Evolutionary conservation across 2,797 vertebrate genomes (phyloP), one percentile per base, ranked within the genome.

Genomic region (Columba guinea): DNA sequence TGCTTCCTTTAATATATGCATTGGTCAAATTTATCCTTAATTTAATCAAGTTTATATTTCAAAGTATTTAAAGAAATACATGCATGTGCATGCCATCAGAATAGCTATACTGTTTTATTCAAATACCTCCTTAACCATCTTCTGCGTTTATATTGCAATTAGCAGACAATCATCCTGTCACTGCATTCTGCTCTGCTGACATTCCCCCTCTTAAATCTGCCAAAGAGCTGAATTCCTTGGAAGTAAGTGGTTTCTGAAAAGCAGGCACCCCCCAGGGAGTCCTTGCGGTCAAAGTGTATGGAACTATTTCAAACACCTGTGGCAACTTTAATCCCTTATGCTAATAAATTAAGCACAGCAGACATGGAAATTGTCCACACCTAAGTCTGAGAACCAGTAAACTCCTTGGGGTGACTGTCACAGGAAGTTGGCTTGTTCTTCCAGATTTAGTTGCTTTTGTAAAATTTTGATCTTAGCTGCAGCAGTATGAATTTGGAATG

Each of bases 291-390:
- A 95, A 92, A 97, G 93, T 82, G 89, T 92, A 75, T 2, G 11
- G 94, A 93, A 96, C 91, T 81, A 84, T 97, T 95, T 97, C 94
- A 97, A 97, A 96, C 91, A 96, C 94, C 93, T 95, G 95, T 95
- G 96, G 95, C 94, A 97, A 90, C 92, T 94, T 92, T 95, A 97
- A 95, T 93, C 86, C 95, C 94, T 84, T 76, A 32, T 65, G 90
- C 92, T 96, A 97, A 97, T 97, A 95, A 97, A 97, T 97, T 97
- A 87, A 82, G 71, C 67, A 70, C 34, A 92, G 92, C 94, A 93
- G 93, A 95, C 94, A 41, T 32, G 71, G 94, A 96, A 96, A 91
- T 96, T 93, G 93, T 89, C 87, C 89, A 82, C 95, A 95, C 90
- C 85, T 90, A 82, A 46, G 71, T 63, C 13, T 89, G 77, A 93